Evolutionary conservation across 1,140 invertebrate species (phyloP).

Genomic region (Polypedilum vanderplanki): DNA sequence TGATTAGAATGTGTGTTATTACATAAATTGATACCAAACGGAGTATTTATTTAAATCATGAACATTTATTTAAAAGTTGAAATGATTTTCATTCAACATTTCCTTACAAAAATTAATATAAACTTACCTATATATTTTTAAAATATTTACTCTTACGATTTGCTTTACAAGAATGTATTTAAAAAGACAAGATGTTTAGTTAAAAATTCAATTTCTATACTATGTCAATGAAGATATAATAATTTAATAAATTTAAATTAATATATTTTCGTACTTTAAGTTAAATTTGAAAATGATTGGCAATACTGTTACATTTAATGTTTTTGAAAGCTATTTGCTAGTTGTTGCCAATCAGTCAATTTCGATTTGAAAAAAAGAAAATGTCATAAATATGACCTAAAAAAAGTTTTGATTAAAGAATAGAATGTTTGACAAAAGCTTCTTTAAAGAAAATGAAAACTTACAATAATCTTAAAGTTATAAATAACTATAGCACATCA

Average conservation of each 20-base stretch:
- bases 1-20: neutral
- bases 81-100: neutral
- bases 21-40: neutral
- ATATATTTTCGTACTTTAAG: too few species aligned
- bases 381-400: neutral
- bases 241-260: too few species aligned
- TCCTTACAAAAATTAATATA: neutral
- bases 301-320: too few species aligned
- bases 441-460: neutral
- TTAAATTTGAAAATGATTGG: too few species aligned
- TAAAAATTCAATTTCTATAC: neutral
- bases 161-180: neutral
- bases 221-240: neutral
- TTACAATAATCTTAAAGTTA: neutral
- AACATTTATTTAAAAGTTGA: neutral
- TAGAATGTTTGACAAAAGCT: neutral
- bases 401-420: neutral
- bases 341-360: neutral
- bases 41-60: neutral
- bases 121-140: neutral
- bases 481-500: neutral
- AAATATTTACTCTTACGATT: neutral
- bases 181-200: neutral
- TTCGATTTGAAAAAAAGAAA: neutral
- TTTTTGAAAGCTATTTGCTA: too few species aligned